Evolutionary conservation across 2,797 vertebrate genomes (phyloP).

Genomic region (Knipowitschia caucasica): DNA sequence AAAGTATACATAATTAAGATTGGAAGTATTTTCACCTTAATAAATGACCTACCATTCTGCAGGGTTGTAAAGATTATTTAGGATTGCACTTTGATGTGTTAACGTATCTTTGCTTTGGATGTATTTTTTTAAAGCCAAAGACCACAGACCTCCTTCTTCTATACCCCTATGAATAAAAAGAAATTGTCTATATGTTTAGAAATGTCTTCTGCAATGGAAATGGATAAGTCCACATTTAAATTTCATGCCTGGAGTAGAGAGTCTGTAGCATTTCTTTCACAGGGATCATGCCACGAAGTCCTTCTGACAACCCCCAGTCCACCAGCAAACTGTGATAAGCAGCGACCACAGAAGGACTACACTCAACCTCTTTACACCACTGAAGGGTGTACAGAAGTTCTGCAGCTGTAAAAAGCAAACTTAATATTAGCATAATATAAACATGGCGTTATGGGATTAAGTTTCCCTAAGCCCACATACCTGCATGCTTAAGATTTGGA

Average conservation of each 20-base stretch:
- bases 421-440: slow-evolving; percentile 5
- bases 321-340: slow-evolving; percentile 79
- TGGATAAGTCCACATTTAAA: neutral
- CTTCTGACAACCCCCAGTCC: slow-evolving; percentile 75
- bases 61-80: slow-evolving; percentile 76
- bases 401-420: slow-evolving; percentile 71
- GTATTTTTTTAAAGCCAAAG: slow-evolving; percentile 83
- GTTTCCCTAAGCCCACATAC: slow-evolving; percentile 57
- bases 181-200: neutral
- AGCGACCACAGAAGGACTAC: slow-evolving; percentile 67
- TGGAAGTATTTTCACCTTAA: slow-evolving; percentile 2
- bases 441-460: neutral
- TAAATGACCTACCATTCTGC: slow-evolving; percentile 78
- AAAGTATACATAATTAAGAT: slow-evolving; percentile 23
- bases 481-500: slow-evolving; percentile 72
- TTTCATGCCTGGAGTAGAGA: slow-evolving; percentile 82
- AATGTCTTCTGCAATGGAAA: neutral
- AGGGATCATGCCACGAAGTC: slow-evolving; percentile 49
- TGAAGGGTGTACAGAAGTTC: slow-evolving; percentile 88
- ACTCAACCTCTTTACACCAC: slow-evolving; percentile 89
- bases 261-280: slow-evolving; percentile 68
- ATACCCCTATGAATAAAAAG: slow-evolving; percentile 76
- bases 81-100: slow-evolving; percentile 42
- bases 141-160: slow-evolving; percentile 86
- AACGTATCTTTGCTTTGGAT: slow-evolving; percentile 61